Percentiles rank a stretch among this genome's conserved stretches.
Evolutionary conservation across 2,113 vertebrate genomes (phyloP).

Genomic region (Scortum barcoo): DNA sequence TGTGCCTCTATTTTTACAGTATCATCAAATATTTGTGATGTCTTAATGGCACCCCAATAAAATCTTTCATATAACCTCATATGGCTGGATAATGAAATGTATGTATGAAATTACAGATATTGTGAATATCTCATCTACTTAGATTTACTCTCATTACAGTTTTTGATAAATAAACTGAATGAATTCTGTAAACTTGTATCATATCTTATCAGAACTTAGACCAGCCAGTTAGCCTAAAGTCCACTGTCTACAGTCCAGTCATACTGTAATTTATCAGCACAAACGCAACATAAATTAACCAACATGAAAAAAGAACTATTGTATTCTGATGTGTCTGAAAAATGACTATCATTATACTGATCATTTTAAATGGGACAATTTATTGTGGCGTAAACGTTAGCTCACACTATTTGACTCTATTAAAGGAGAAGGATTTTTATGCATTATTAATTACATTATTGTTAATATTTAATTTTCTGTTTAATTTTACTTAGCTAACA

Average conservation of each 20-base stretch:
- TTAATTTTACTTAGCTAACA: not conserved
- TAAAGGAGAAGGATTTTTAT: not conserved
- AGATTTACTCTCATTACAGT: not conserved
- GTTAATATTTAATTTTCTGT: not conserved
- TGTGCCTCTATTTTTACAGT: constrained; percentile 10
- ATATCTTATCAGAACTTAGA: not conserved
- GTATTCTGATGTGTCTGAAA: not conserved
- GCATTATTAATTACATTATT: not conserved
- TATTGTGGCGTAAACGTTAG: not conserved
- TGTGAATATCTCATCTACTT: not conserved
- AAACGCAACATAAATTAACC: not conserved
- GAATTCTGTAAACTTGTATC: not conserved
- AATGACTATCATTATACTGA: not conserved
- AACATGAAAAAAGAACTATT: not conserved
- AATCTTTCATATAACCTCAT: not conserved
- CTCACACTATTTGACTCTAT: not conserved
- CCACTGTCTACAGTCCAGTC: not conserved
- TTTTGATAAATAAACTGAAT: not conserved
- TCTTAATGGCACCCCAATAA: not conserved
- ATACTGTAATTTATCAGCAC: not conserved
- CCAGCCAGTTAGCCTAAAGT: not conserved
- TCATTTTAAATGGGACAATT: not conserved
- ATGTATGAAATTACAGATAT: not conserved
- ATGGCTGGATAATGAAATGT: not conserved
- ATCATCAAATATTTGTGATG: constrained; percentile 1